Evolutionary conservation across 2,888 invertebrate genomes (phyloP).

Genomic region (Julus scandinavius): DNA sequence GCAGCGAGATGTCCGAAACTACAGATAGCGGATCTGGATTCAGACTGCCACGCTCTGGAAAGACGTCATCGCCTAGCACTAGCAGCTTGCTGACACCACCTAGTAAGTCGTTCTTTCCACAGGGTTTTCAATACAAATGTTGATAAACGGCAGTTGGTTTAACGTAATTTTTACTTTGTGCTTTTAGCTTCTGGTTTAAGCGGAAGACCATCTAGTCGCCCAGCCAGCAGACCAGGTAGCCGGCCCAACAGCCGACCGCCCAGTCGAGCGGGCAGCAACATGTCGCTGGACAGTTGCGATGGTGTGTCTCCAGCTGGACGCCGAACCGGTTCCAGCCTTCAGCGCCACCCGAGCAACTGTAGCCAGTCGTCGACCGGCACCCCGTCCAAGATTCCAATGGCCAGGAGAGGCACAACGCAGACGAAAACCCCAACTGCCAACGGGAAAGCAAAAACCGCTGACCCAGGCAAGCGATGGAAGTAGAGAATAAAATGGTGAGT

Average conservation of each 20-base stretch:
- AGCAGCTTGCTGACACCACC: constrained; percentile 55
- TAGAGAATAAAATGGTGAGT: constrained; percentile 9
- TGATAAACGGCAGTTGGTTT: background rate
- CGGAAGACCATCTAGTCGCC: constrained; percentile 63
- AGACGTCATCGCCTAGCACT: constrained; percentile 60
- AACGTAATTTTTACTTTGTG: background rate
- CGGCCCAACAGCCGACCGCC: constrained; percentile 87
- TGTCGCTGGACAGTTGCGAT: constrained; percentile 76
- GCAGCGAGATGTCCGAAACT: constrained; percentile 81
- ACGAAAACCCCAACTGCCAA: constrained; percentile 48
- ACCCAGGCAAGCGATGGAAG: constrained; percentile 18
- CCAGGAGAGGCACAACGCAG: constrained; percentile 24
- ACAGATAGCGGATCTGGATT: constrained; percentile 60
- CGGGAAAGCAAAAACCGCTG: constrained; percentile 34
- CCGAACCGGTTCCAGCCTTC: constrained; percentile 50
- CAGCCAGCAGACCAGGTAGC: constrained; percentile 72
- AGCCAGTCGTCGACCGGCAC: constrained; percentile 51
- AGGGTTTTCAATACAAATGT: background rate
- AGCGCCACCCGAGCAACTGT: constrained; percentile 53
- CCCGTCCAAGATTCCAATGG: constrained; percentile 53
- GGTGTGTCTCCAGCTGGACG: constrained; percentile 71
- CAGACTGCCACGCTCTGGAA: constrained; percentile 59
- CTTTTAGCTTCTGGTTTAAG: constrained; percentile 36
- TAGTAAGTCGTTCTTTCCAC: background rate
- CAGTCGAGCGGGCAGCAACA: constrained; percentile 91